Base-by-base conservation (phyloP, 2,113 vertebrate species). In the Haplochromis burtoni region DNA sequence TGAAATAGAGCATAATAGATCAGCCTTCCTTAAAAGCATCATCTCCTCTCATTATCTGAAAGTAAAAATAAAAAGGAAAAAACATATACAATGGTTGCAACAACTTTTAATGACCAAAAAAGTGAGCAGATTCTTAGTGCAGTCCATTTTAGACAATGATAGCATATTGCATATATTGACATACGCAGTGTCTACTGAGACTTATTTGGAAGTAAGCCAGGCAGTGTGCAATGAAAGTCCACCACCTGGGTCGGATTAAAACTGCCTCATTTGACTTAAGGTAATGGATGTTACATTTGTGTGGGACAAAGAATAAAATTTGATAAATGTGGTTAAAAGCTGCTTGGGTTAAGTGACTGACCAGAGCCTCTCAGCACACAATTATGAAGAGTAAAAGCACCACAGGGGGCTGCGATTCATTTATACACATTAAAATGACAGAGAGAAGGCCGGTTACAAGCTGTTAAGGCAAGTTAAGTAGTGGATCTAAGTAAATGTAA, bases 281-380 rank as follows among this genome's bases (percentile, higher is more conserved):
- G 47, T 88, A 80, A 85, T 83, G 35, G 54, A 83, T 87, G 76
- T 45, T 86, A 33, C 73, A 82, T 89, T 61, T 21, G 21, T 19
- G 26, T 21, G 59, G 68, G 21, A 79, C 47, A 84, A 29, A 57
- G 35, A 83, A 29, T 61, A 55, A 85, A 81, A 83, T 38, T 55
- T 80, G 68, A 80, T 82, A 42, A 76, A 81, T 87, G 59, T 91
- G 12, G 49, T 90, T 85, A 68, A 87, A 87, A 87, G 61, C 54
- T 84, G 66, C 54, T 90, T 68, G 10, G 42, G 35, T 68, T 87
- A 83, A 89, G 40, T 91, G 86, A 93, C 82, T 83, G 84, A 79
- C 33, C 86, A 31, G 42, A 82, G 4, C 55, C 86, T 79, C 31
- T 89, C 80, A 86, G 83, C 57, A 35, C 54, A 89, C 61, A 82